Evolutionary conservation across 2,113 vertebrate species (phyloP), one percentile per base, ranked within the genome.

Genomic region (Clarias macrocephalus): DNA sequence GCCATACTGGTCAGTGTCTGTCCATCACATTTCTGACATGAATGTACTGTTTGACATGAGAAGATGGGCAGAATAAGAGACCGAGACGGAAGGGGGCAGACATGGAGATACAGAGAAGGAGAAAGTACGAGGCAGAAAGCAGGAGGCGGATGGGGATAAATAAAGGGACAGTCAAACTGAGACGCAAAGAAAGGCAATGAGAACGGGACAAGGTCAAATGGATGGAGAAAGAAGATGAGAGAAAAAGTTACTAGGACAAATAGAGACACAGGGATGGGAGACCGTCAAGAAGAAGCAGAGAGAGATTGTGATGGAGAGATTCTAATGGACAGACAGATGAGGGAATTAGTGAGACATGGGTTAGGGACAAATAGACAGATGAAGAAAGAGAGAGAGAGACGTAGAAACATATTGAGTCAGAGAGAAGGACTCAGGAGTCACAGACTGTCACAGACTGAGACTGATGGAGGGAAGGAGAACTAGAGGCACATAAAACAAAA

Each of bases 1-100:
- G 37, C 98, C 98, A 92, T 99, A 99, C 92, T 99, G 98, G 98
- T 99, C 92, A 93, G 97, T 95, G 79, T 30, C 30, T 60, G 30
- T 80, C 79, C 10, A 60, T 60, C 79, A 80, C 28, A 12, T 60
- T 37, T 59, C 57, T 72, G 28, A 30, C 63, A 5, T 19, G 4
- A 19, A 19, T 75, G 19, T 52, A 54, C 3, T 48, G 48, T 48
- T 48, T 7, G 5, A 59, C 57, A 59, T 59, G 57, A 19, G 18
- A 59, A 1, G 42, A 76, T 23, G n/a, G 73, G 52, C 23, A 1
- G 9, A 54, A 48, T 42, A 19, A 30, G 19, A 59, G 28, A 76
- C 73, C 3, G 48, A 52, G 15, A 54, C 8, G 1, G 18, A 19
- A 23, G 21, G 7, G 9, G 21, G 21, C 21, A 63, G 21, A 23